A percentile compares a stretch with the other conserved stretches of the same genome.
Conservation (phyloP, 2,888 invertebrate genomes). For the Abrostola tripartita region DNA sequence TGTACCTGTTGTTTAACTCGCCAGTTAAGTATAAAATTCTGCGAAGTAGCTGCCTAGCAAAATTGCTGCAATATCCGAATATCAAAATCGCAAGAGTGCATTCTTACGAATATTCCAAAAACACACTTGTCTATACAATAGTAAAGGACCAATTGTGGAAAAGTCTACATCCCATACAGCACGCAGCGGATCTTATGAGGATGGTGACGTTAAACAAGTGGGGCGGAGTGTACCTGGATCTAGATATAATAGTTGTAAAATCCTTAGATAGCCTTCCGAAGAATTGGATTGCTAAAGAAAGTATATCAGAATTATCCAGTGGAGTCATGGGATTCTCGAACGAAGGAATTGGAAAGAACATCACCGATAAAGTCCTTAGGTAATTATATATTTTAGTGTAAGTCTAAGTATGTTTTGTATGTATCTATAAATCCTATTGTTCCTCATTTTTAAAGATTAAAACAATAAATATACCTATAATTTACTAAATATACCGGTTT, state of each 20-base stretch:
- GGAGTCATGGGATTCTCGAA: conserved; percentile 46
- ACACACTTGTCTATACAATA: conserved; percentile 23
- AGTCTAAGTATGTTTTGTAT: not conserved
- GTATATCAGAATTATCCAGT: conserved; percentile 14
- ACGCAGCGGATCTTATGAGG: conserved; percentile 48
- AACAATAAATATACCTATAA: too few species aligned
- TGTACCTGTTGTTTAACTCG: conserved; percentile 76
- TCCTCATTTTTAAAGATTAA: not conserved
- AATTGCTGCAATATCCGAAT: conserved; percentile 39
- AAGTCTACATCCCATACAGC: conserved; percentile 21
- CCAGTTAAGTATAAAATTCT: conserved; percentile 43
- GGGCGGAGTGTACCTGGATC: conserved; percentile 55
- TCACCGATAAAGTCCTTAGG: conserved; percentile 30
- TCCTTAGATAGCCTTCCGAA: conserved; percentile 46
- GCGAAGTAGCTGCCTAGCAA: conserved; percentile 23
- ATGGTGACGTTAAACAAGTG: conserved; percentile 50
- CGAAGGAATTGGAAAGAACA: conserved; percentile 29
- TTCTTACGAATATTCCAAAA: conserved; percentile 20
- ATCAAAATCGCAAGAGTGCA: conserved; percentile 42
- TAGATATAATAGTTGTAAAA: conserved; percentile 45
- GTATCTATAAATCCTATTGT: not conserved
- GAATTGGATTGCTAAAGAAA: conserved; percentile 52
- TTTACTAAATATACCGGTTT: too few species aligned
- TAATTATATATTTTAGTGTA: conserved; percentile 18
- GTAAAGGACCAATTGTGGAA: conserved; percentile 2